A percentile compares a stretch with the other conserved stretches of the same genome.
Evolutionary conservation across 2,888 invertebrate species (phyloP).

Genomic region (Ochropleura leucogaster): DNA sequence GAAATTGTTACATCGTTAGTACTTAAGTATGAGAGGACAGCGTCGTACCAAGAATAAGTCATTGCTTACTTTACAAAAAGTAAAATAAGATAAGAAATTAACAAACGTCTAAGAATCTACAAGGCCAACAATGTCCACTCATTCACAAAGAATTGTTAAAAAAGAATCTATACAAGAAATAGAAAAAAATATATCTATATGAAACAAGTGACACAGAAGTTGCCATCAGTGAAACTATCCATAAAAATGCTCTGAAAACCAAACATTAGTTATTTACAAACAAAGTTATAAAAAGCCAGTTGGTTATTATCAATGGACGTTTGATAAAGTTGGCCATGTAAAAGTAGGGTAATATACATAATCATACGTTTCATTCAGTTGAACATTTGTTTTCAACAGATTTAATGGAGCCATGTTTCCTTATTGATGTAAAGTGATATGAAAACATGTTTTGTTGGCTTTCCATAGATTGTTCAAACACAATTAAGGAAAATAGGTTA

Average conservation of each 20-base stretch:
- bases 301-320: conserved; percentile 21
- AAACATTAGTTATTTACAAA: conserved; percentile 16
- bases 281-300: conserved; percentile 10
- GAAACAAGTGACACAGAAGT: no score
- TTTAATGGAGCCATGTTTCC: conserved; percentile 35
- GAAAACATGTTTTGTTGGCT: conserved; percentile 27
- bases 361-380: conserved; percentile 45
- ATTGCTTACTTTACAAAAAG: no score
- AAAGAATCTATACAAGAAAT: no score
- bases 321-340: conserved; percentile 4
- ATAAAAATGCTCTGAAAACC: neutral
- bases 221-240: no score
- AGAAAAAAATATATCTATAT: no score
- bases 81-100: no score
- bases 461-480: conserved; percentile 25
- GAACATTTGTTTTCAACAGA: conserved; percentile 18
- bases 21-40: no score
- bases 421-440: conserved; percentile 35
- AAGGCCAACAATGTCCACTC: no score
- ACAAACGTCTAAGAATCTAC: no score
- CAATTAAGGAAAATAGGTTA: conserved; percentile 20
- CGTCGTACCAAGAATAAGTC: no score
- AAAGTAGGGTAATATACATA: conserved; percentile 23
- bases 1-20: no score
- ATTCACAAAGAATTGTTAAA: no score